Evolutionary conservation across 2,113 vertebrate species (phyloP).

Genomic region (Emydocephalus ijimae): DNA sequence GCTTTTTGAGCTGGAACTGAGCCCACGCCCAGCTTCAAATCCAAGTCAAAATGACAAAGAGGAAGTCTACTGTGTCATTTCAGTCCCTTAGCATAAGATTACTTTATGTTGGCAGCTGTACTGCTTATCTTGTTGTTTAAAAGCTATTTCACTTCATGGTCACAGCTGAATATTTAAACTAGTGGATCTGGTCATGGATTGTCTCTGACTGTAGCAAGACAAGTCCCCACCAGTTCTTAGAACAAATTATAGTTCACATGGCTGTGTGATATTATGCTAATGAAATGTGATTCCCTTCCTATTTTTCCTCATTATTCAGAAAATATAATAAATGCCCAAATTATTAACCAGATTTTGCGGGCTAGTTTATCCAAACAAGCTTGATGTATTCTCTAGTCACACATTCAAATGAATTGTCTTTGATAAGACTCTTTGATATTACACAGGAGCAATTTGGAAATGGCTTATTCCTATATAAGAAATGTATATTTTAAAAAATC

Average conservation of each 20-base stretch:
- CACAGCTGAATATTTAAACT: constrained; percentile 63
- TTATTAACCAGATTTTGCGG: not conserved
- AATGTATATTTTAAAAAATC: not conserved
- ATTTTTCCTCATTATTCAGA: not conserved
- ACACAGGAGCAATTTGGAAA: not conserved
- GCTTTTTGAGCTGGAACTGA: constrained; percentile 74
- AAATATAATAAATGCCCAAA: constrained; percentile 1
- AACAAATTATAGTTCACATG: constrained; percentile 16
- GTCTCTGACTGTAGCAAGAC: constrained; percentile 18
- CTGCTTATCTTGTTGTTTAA: constrained; percentile 72
- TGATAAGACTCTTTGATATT: not conserved
- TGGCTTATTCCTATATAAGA: not conserved
- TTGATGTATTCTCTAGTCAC: not conserved
- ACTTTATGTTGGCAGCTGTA: constrained; percentile 67
- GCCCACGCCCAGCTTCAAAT: constrained; percentile 73
- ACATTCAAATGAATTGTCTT: not conserved
- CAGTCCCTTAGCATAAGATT: constrained; percentile 64
- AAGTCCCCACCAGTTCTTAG: constrained; percentile 11
- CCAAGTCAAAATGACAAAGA: constrained; percentile 76
- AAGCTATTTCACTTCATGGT: constrained; percentile 60
- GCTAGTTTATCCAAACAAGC: not conserved
- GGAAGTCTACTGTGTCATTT: constrained; percentile 66
- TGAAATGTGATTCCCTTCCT: not conserved
- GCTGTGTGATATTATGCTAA: constrained; percentile 5
- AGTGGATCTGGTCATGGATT: constrained; percentile 35